These are phyloP conservation scores for Hirudinaria manillensis DNA, from an alignment of 2,888 invertebrate species.

Conservation along the genomic window DNA sequence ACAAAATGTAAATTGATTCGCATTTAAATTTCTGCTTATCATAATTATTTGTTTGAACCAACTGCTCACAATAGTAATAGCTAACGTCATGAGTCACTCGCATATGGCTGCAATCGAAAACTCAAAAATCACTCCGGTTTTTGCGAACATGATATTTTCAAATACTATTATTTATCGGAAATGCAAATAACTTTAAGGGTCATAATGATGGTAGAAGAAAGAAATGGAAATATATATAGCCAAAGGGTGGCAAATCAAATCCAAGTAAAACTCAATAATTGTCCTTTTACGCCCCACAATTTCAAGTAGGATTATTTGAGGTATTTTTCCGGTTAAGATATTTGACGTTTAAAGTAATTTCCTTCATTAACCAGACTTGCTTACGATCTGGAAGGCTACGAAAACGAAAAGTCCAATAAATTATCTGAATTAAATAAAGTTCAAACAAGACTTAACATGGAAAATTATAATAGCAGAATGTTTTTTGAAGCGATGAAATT, in stretches of 20 bases:
- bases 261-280: conserved; percentile 20
- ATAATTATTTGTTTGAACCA: too few relatives aligned
- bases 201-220: conserved; percentile 18
- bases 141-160: neutral
- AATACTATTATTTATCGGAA: neutral
- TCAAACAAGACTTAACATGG: conserved; percentile 14
- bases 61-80: too few relatives aligned
- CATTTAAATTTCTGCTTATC: too few relatives aligned
- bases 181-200: neutral
- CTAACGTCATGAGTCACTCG: neutral
- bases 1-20: too few relatives aligned
- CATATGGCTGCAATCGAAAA: conserved; percentile 11
- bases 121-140: neutral
- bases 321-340: neutral
- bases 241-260: conserved; percentile 23
- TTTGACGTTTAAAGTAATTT: too few relatives aligned
- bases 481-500: conserved; percentile 28
- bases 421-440: neutral
- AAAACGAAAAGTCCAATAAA: conserved; percentile 20
- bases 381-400: conserved; percentile 24
- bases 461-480: conserved; percentile 24
- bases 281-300: conserved; percentile 25
- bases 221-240: conserved; percentile 19
- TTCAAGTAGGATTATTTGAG: conserved; percentile 18
- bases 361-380: conserved; percentile 1